phyloP scores from a whole-genome alignment of 2,797 vertebrate genomes.

The Anabacerthia variegaticeps region DNA sequence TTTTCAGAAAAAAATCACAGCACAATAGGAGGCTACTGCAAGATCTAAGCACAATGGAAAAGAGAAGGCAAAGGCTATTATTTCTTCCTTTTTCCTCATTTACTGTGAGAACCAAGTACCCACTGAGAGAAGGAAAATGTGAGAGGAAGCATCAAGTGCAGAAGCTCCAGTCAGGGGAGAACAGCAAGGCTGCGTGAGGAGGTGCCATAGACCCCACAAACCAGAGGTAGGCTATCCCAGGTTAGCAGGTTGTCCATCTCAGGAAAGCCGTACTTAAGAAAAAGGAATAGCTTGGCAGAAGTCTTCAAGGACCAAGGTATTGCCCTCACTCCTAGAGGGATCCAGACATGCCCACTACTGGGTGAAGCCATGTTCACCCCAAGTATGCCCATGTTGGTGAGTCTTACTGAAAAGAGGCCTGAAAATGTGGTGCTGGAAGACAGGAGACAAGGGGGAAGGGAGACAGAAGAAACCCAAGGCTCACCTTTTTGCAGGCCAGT shows the following conservation, averaged over 20 bases:
- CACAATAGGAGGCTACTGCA: not conserved
- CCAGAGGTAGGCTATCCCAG: not conserved
- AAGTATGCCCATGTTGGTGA: not conserved
- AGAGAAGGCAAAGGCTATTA: not conserved
- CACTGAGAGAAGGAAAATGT: not conserved
- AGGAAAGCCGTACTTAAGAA: not conserved
- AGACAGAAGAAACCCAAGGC: not conserved
- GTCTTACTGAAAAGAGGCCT: not conserved
- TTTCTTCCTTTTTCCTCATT: not conserved
- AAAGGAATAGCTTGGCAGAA: not conserved
- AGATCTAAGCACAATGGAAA: not conserved
- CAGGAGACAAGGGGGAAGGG: not conserved
- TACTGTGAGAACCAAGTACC: not conserved
- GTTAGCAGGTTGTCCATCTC: not conserved
- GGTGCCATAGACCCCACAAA: not conserved
- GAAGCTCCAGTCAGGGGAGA: not conserved
- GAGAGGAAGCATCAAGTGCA: not conserved
- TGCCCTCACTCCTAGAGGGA: not conserved
- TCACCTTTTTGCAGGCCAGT: not conserved
- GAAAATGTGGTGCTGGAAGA: not conserved
- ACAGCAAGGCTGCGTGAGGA: fast-evolving
- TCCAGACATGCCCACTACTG: fast-evolving
- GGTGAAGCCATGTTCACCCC: not conserved
- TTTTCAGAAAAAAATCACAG: not conserved
- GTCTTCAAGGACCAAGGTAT: not conserved